These are phyloP conservation scores for Balanococcus diminutus DNA, from an alignment of 2,888 invertebrate genomes.

Conservation along the genomic window DNA sequence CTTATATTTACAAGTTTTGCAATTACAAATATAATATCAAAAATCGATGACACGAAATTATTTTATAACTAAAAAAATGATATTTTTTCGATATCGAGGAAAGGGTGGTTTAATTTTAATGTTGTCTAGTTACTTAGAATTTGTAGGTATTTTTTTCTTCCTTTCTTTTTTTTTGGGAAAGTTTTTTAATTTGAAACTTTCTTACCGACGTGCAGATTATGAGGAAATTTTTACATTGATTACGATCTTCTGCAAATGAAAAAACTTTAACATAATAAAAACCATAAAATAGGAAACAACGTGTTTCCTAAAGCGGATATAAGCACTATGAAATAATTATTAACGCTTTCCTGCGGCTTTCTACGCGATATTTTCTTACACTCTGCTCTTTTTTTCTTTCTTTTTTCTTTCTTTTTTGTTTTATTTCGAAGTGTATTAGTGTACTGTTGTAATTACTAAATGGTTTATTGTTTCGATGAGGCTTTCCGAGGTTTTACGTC, in stretches of 20 bases:
- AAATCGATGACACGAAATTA: too few relatives aligned
- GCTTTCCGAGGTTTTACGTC: too few relatives aligned
- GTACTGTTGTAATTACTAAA: not conserved
- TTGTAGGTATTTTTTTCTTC: too few relatives aligned
- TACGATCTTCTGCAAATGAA: slow-evolving; percentile 26
- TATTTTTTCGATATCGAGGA: too few relatives aligned
- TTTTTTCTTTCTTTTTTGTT: too few relatives aligned
- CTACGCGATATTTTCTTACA: not conserved
- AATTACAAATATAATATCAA: too few relatives aligned
- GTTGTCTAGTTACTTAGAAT: too few relatives aligned
- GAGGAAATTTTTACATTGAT: slow-evolving; percentile 32
- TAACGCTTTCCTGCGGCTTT: slow-evolving; percentile 30
- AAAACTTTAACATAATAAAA: slow-evolving; percentile 8
- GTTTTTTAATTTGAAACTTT: slow-evolving; percentile 35
- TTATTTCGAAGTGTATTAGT: too few relatives aligned
- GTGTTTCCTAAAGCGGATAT: not conserved
- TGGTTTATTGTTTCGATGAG: not conserved
- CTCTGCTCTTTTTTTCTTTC: not conserved
- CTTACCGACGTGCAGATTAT: slow-evolving; percentile 34
- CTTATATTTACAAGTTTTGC: too few relatives aligned
- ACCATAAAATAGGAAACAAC: slow-evolving; percentile 14
- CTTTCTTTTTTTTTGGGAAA: not conserved
- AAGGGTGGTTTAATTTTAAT: too few relatives aligned
- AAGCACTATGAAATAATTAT: slow-evolving; percentile 30
- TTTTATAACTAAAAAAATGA: too few relatives aligned